Base-by-base conservation (phyloP, 2,888 invertebrate species). In the Acanthoscelides obtectus region DNA sequence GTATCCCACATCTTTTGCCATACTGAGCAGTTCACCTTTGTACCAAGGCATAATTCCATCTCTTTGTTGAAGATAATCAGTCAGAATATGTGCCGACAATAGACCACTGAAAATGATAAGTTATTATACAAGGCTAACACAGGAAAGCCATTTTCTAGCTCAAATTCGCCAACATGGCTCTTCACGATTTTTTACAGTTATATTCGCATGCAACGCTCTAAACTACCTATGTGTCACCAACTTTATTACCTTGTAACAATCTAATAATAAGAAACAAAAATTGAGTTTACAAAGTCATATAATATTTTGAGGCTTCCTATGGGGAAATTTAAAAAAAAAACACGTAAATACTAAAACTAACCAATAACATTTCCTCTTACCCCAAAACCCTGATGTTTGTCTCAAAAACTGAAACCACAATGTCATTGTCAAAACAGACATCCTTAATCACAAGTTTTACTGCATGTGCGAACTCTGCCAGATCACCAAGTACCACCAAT, bases 311-410 rank as follows among this genome's bases (percentile, higher is more conserved):
- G n/a, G n/a, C n/a, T n/a, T n/a, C n/a, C n/a, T n/a, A n/a, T n/a
- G n/a, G n/a, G n/a, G n/a, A n/a, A n/a, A n/a, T n/a, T n/a, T n/a
- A n/a, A n/a, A n/a, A n/a, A n/a, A n/a, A n/a, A n/a, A n/a, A n/a
- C n/a, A n/a, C n/a, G n/a, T n/a, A n/a, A n/a, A n/a, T n/a, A n/a
- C n/a, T 68, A 2, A 68, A 22, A 69, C 12, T 17, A 20, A n/a
- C 20, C 20, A 8, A 20, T n/a, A 20, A 68, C 21, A 69, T 66
- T 21, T 17, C n/a, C n/a, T n/a, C 89, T 89, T 86, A 96, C 93
- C 99, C 99, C n/a, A 99, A 87, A 87, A 99, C 93, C 78, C 99
- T 89, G 79, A 99, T 99, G 85, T 99, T 99, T 8, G 98, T 98
- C 86, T 99, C 99, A 86, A 99, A 99, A 3, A 99, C 96, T 0